Percentiles rank a stretch among this genome's conserved stretches.
These are phyloP conservation scores for Caenorhabditis latens DNA, from an alignment of 1,140 invertebrate genomes.

Conservation along the genomic window DNA sequence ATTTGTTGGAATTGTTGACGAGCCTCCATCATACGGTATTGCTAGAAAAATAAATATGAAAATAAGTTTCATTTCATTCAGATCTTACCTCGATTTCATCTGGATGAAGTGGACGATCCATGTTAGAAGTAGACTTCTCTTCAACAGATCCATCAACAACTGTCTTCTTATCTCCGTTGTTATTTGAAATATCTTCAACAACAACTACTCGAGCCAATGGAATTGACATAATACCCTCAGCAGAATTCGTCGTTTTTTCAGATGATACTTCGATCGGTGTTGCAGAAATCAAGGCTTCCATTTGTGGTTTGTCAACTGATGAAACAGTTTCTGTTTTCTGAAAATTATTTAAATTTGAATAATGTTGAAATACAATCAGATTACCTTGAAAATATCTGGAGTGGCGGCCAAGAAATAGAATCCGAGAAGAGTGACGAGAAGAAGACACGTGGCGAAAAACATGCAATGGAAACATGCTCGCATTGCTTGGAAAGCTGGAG, in stretches of 20 bases:
- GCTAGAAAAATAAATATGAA: background rate
- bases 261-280: slow-evolving; percentile 41
- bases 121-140: slow-evolving; percentile 11
- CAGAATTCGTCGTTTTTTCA: slow-evolving; percentile 1
- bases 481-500: slow-evolving; percentile 34
- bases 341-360: background rate
- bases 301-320: slow-evolving; percentile 28
- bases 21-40: slow-evolving; percentile 37
- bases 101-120: slow-evolving; percentile 54
- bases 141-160: slow-evolving; percentile 51
- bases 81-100: slow-evolving; percentile 45
- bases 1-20: slow-evolving; percentile 54
- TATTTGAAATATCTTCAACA: slow-evolving; percentile 53
- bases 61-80: background rate
- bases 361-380: background rate
- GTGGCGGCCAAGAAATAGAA: slow-evolving; percentile 42
- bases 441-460: slow-evolving; percentile 47
- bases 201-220: slow-evolving; percentile 47
- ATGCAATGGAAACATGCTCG: slow-evolving; percentile 41
- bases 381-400: slow-evolving; percentile 23
- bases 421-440: slow-evolving; percentile 31
- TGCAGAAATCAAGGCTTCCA: slow-evolving; percentile 11
- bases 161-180: slow-evolving; percentile 25
- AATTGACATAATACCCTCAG: slow-evolving; percentile 46
- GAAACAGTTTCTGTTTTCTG: slow-evolving; percentile 17